Percentiles rank a stretch among this genome's conserved stretches.
Evolutionary conservation across 1,140 invertebrate species (phyloP).

Genomic region (Drosophila miranda): DNA sequence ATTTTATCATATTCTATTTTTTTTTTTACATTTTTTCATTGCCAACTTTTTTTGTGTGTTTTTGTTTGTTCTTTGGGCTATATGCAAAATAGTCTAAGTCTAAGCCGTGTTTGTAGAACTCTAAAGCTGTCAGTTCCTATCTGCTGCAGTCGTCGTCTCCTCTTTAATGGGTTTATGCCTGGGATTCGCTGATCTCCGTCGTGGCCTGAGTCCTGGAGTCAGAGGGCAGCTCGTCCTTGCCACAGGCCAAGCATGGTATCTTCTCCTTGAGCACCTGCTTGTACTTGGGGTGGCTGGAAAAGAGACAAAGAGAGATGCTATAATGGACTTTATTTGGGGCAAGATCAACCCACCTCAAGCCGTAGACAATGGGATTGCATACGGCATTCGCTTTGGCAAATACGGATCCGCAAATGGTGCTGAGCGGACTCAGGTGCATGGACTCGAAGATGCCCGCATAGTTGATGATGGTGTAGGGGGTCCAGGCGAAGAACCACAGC

Average conservation of each 20-base stretch:
- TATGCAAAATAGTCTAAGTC: slow-evolving; percentile 56
- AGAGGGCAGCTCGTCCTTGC: slow-evolving; percentile 84
- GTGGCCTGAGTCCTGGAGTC: slow-evolving; percentile 81
- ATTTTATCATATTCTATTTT: slow-evolving; percentile 19
- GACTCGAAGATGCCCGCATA: slow-evolving; percentile 87
- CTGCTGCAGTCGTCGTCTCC: slow-evolving; percentile 68
- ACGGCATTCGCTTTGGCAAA: slow-evolving; percentile 87
- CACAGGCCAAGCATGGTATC: slow-evolving; percentile 84
- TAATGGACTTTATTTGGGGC: background rate
- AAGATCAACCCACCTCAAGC: slow-evolving; percentile 68
- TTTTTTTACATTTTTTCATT: slow-evolving; percentile 60
- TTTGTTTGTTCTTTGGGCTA: slow-evolving; percentile 28
- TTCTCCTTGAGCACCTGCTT: slow-evolving; percentile 83
- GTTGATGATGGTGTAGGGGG: slow-evolving; percentile 89
- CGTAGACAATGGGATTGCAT: slow-evolving; percentile 88
- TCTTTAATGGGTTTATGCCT: slow-evolving; percentile 52
- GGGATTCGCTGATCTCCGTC: slow-evolving; percentile 75
- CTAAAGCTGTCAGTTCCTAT: slow-evolving; percentile 58
- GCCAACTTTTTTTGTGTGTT: slow-evolving; percentile 53
- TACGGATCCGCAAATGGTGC: slow-evolving; percentile 87
- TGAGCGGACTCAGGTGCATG: slow-evolving; percentile 85
- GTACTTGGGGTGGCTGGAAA: slow-evolving; percentile 88
- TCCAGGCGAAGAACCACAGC: slow-evolving; percentile 90
- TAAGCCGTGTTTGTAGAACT: slow-evolving; percentile 31
- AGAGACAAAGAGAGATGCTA: background rate